Evolutionary conservation across 2,113 vertebrate species (phyloP).

Genomic region (Paradoxurus hermaphroditus): DNA sequence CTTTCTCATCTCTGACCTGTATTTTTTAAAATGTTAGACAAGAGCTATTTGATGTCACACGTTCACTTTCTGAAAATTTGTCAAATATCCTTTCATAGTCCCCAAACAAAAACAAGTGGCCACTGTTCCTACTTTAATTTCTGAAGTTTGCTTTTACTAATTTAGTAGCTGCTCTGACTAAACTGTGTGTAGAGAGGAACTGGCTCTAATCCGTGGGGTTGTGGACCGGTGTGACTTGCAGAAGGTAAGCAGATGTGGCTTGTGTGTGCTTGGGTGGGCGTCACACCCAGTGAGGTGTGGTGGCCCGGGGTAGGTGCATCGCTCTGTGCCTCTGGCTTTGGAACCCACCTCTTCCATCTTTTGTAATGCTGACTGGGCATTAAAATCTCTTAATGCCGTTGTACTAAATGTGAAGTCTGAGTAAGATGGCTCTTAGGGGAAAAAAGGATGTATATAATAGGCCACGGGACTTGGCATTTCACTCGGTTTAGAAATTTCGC

Average conservation of each 20-base stretch:
- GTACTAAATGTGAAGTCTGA: slow-evolving; percentile 58
- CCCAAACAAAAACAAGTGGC: slow-evolving; percentile 10
- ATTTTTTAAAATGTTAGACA: background rate
- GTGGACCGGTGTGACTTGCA: background rate
- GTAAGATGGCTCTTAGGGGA: slow-evolving; percentile 37
- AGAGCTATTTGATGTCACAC: slow-evolving; percentile 14
- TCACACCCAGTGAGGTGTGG: background rate
- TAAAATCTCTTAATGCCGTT: slow-evolving; percentile 34
- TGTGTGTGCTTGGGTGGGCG: background rate
- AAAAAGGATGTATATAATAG: background rate
- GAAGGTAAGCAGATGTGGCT: background rate
- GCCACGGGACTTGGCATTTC: slow-evolving; percentile 45
- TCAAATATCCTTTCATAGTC: slow-evolving; percentile 22
- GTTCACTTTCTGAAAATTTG: background rate
- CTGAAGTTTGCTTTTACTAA: slow-evolving; percentile 30
- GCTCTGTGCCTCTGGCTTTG: slow-evolving; percentile 58
- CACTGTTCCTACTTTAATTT: slow-evolving; percentile 50
- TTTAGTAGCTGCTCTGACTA: background rate
- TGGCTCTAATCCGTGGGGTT: background rate
- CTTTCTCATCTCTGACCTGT: background rate
- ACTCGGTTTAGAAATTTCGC: slow-evolving; percentile 55
- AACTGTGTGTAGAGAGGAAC: background rate
- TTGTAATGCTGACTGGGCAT: slow-evolving; percentile 26
- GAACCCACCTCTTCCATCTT: slow-evolving; percentile 45
- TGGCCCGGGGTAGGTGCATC: slow-evolving; percentile 30